Conservation (phyloP, 2,113 vertebrate species). For the Turnix velox region DNA sequence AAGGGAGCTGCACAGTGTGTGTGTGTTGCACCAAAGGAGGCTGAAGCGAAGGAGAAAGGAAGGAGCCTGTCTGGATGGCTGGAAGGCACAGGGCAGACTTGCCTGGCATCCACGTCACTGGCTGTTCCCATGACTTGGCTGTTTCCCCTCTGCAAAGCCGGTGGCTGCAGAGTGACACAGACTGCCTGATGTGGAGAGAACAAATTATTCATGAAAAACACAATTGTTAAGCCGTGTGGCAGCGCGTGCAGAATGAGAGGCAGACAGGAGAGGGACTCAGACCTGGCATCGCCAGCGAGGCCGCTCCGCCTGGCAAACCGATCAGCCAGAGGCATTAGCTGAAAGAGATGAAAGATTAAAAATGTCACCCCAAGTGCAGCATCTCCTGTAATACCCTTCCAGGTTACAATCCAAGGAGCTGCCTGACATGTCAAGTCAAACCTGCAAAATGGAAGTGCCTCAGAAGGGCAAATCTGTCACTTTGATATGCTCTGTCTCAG, state of each 20-base stretch:
- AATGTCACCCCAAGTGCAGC: conserved; percentile 4
- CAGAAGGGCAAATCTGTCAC: conserved; percentile 28
- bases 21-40: background rate
- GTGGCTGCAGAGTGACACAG: conserved; percentile 2
- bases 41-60: background rate
- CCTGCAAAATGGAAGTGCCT: background rate
- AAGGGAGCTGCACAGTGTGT: background rate
- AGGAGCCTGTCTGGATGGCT: background rate
- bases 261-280: background rate
- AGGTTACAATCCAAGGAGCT: background rate
- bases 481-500: background rate
- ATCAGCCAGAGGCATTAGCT: background rate
- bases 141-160: background rate
- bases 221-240: conserved; percentile 29
- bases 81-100: background rate
- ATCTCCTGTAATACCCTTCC: background rate
- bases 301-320: conserved; percentile 23
- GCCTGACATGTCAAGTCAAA: conserved; percentile 1
- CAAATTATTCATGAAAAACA: conserved; percentile 55
- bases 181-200: conserved; percentile 24
- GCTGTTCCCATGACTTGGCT: background rate
- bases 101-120: accelerated
- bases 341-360: conserved; percentile 50
- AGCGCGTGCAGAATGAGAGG: conserved; percentile 20
- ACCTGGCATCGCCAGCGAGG: background rate